Evolutionary conservation across 2,113 vertebrate species (phyloP), one percentile per base, ranked within the genome.

Genomic region (Apus apus): DNA sequence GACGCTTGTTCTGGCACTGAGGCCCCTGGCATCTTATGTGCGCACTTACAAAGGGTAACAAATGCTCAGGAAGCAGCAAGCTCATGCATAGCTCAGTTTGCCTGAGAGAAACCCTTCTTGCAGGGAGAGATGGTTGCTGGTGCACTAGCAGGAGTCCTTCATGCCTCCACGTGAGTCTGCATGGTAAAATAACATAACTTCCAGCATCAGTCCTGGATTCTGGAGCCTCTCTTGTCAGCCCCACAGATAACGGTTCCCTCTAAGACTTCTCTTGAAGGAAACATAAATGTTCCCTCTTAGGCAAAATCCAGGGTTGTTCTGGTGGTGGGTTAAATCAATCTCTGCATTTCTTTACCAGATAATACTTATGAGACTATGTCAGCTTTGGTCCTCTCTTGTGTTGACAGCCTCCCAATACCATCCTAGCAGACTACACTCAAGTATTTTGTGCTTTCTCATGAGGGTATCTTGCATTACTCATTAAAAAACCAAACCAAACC

Each of bases 1-100:
- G 79, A 92, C 68, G 66, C 88, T 96, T 95, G 51, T 93, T 77
- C 68, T 95, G 95, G 85, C 92, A 77, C 90, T 14, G 71, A 90
- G 64, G 75, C 60, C 79, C 78, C 51, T 92, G 82, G 90, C 90
- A 88, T 76, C 83, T 84, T 77, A 53, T 10, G 26, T 67, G 86
- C 96, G 76, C 85, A 67, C 51, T 73, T 85, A 79, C 0, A 36
- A 72, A 77, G 46, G 51, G 72, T 77, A 84, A 80, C 65, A 91
- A 93, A 88, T 60, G 79, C 83, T 90, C 64, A 74, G 51, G 86
- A 91, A 73, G 46, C 75, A 92, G 34, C 56, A 51, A 56, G 51
- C 67, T 92, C 1, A 0, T 21, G 21, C 13, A 15, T 25, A 76
- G 58, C 64, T 92, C 46, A 19, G 27, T 8, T 3, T 5, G 51